These are phyloP conservation scores for Drosophila pseudotakahashii DNA, from an alignment of 2,888 invertebrate species.

Conservation along the genomic window DNA sequence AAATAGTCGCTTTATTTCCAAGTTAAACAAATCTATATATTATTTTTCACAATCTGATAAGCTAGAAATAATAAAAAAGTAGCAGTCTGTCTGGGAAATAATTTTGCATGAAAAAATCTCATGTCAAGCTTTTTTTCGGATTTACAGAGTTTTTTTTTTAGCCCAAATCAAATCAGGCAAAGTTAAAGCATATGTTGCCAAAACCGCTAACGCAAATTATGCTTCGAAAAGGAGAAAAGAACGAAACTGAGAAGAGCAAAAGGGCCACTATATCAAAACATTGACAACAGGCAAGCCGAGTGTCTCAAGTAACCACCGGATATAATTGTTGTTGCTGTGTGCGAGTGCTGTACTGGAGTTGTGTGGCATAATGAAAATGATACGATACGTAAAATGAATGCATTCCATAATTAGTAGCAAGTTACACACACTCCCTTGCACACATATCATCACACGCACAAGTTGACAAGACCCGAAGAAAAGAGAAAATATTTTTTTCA, in stretches of 20 bases:
- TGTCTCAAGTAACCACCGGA: conserved; percentile 71
- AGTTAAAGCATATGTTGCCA: too few relatives aligned
- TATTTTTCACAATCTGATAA: not conserved
- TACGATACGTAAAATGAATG: conserved; percentile 71
- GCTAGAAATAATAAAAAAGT: not conserved
- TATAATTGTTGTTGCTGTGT: conserved; percentile 66
- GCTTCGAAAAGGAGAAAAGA: not conserved
- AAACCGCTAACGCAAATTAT: not conserved
- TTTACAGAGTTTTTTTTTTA: not conserved
- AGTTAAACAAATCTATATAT: not conserved
- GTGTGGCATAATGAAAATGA: conserved; percentile 64
- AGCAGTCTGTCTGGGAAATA: not conserved
- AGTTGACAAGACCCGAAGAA: conserved; percentile 55
- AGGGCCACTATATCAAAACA: conserved; percentile 10
- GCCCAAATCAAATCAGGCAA: not conserved
- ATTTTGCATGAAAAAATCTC: not conserved
- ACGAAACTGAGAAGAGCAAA: conserved; percentile 7
- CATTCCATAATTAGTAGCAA: conserved; percentile 75
- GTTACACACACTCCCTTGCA: conserved; percentile 31
- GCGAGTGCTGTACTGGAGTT: conserved; percentile 26
- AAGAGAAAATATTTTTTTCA: conserved; percentile 71
- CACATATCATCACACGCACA: not conserved
- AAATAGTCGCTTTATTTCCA: not conserved
- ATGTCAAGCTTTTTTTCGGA: not conserved
- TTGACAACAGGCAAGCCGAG: conserved; percentile 2